Evolutionary conservation across 2,888 invertebrate species (phyloP), one percentile per base, ranked within the genome.

Genomic region (Eupithecia vulgata): DNA sequence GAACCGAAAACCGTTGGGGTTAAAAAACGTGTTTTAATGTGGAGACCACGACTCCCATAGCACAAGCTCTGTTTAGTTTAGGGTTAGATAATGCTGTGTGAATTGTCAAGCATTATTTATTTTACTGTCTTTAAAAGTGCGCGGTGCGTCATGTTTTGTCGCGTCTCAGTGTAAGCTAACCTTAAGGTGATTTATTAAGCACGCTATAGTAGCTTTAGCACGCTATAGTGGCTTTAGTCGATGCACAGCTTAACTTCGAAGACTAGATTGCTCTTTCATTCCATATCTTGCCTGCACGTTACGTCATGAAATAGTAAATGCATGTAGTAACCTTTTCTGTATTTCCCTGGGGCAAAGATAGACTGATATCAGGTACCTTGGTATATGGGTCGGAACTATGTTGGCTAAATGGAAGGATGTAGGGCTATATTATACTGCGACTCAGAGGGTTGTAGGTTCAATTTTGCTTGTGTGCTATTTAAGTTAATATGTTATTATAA

Each of bases 331-430:
- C 72, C 68, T 72, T 65, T 70, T 52, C 17, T 42, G 34, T 66
- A 74, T 74, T 74, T 74, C 74, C 74, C 74, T 34, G 34, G 74
- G 68, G 74, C 10, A 15, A 21, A 61, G 15, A 70, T 70, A 73
- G n/a, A 34, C n/a, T 35, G 17, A n/a, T 64, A 64, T 61, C 61
- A 34, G 61, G 61, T 34, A 61, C 34, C 34, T 61, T 57, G 57
- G 21, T 25, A 61, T 61, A 17, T 61, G 34, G 61, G 61, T 61
- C 61, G 17, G 61, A 34, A 61, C 30, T 61, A 34, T 61, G 30
- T 61, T 61, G 30, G 57, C 59, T 30, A 2, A 15, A 17, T 8
- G 8, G 34, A 61, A 13, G 25, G 52, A 21, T 25, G 13, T 12
- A 5, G 12, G 21, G 5, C 12, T 21, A n/a, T 52, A 21, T 57